Evolutionary conservation across 2,888 invertebrate genomes (phyloP), one percentile per base, ranked within the genome.

Genomic region (Campaea margaritaria): DNA sequence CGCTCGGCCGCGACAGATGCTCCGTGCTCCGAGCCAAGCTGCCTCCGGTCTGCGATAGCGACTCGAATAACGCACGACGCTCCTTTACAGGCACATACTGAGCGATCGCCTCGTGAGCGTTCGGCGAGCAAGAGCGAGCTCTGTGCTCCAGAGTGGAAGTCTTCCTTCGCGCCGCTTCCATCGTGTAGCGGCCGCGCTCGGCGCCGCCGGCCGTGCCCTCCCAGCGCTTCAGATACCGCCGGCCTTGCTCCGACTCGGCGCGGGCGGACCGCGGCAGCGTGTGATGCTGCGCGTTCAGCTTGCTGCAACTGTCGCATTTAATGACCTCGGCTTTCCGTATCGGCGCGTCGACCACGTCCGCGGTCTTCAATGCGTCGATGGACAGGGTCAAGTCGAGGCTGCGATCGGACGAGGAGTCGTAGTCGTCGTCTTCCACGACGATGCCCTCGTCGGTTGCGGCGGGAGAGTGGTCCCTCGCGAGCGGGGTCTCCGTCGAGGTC

Each of bases 31-130:
- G 94, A 16, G 95, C 93, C 41, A 95, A 93, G 63, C 94, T 89
- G 10, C 94, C 90, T 0, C 94, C 94, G 62, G 94, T 90, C 64
- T 94, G 89, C 46, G 95, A 95, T 56, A 96, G 78, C 1, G 95
- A 95, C 75, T 96, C 96, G 76, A 96, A 96, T 15, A 96, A 83
- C 12, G 95, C 94, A 27, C 95, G 89, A 70, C 96, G 94, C 72
- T 96, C 95, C 68, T 94, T 93, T 41, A 96, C 96, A 0, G 96
- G 95, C 34, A 95, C 95, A 75, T 95, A 95, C 69, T 93, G 93
- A 61, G 95, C 94, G 14, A 87, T 75, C 39, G 81, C 90, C 65
- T 90, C 91, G 70, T 90, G 89, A 31, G 87, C 80, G 66, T 87
- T 89, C n/a, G 93, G 91, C 21, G 91, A 91, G 69, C 91, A 91